Conservation (phyloP, 2,797 vertebrate genomes). For the Enteromius radiatus region DNA sequence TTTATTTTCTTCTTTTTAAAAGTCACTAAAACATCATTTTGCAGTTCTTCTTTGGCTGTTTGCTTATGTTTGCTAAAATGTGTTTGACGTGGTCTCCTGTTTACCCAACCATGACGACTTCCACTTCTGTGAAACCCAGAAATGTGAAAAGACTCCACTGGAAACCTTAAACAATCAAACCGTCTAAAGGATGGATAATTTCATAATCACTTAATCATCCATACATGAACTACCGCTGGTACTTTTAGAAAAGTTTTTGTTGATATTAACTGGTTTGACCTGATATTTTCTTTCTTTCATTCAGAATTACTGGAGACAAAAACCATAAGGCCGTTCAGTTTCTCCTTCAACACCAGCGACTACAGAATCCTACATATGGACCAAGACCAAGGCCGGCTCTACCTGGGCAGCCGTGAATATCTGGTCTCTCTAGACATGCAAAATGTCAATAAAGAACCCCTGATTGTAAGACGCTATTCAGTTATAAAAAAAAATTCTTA, state of each 20-base stretch:
- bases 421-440: slow-evolving; percentile 86
- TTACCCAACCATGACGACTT: neutral
- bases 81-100: neutral
- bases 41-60: neutral
- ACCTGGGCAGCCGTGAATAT: slow-evolving; percentile 85
- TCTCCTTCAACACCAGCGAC: slow-evolving; percentile 87
- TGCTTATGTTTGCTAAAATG: neutral
- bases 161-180: neutral
- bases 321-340: slow-evolving; percentile 82
- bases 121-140: neutral
- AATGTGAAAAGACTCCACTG: neutral
- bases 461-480: slow-evolving; percentile 77
- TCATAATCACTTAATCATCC: neutral
- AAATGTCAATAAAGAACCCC: slow-evolving; percentile 87
- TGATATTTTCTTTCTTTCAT: slow-evolving; percentile 31
- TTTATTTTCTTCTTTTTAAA: neutral
- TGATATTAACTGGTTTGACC: slow-evolving; percentile 22
- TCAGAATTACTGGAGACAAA: slow-evolving; percentile 84
- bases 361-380: slow-evolving; percentile 86
- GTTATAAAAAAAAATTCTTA: neutral
- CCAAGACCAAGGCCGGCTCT: slow-evolving; percentile 86
- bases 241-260: neutral
- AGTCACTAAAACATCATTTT: neutral
- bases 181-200: neutral
- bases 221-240: neutral